phyloP scores from a whole-genome alignment of 2,888 invertebrate genomes.

The Perizoma flavofasciatum region DNA sequence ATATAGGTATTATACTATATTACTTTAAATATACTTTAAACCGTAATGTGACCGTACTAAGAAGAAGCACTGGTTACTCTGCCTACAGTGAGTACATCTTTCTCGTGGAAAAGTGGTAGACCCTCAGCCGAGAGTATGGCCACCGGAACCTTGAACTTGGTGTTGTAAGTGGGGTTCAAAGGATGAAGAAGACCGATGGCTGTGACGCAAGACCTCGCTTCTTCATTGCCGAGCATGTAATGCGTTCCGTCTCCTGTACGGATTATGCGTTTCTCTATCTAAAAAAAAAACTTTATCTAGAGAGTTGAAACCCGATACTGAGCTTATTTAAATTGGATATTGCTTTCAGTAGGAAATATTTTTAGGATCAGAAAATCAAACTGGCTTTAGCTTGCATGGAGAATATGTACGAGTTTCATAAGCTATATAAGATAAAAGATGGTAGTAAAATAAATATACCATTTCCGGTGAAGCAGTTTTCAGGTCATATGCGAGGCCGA shows the following conservation, averaged over 20 bases:
- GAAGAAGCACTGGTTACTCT: slow-evolving; percentile 3
- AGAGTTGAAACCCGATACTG: not conserved
- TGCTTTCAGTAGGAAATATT: no score
- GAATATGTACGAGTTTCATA: no score
- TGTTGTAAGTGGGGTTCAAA: slow-evolving; percentile 67
- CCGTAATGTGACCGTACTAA: no score
- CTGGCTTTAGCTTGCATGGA: no score
- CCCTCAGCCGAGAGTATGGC: slow-evolving; percentile 59
- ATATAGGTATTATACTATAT: no score
- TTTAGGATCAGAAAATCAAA: no score
- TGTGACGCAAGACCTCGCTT: slow-evolving; percentile 56
- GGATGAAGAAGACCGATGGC: slow-evolving; percentile 68
- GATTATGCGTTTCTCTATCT: slow-evolving; percentile 82
- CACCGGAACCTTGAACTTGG: slow-evolving; percentile 55
- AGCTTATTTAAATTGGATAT: no score
- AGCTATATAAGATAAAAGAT: no score
- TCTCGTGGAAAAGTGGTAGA: slow-evolving; percentile 66
- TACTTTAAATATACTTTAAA: no score
- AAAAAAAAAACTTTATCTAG: not conserved
- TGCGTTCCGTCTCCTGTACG: slow-evolving; percentile 88
- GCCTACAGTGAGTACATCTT: slow-evolving; percentile 51
- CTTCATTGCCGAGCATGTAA: slow-evolving; percentile 73
- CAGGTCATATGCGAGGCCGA: slow-evolving; percentile 86
- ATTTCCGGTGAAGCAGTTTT: slow-evolving; percentile 74
- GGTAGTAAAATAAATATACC: slow-evolving; percentile 45